Evolutionary conservation across 2,888 invertebrate species (phyloP).

Genomic region (Stenodera caucasica): DNA sequence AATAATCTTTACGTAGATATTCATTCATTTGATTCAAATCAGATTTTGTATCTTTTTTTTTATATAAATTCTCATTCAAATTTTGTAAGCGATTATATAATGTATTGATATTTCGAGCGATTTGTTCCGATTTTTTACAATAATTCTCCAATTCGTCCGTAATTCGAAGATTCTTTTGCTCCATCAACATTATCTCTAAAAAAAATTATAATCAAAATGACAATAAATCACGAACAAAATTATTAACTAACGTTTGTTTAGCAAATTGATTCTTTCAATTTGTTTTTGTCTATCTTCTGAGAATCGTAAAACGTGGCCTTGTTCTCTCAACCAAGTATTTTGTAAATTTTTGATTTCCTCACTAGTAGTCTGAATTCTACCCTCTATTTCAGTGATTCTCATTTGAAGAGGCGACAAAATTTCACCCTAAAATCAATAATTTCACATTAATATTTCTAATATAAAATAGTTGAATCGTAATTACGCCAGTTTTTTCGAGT

Average conservation of each 20-base stretch:
- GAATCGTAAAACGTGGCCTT: conserved; percentile 70
- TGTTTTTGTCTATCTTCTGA: conserved; percentile 70
- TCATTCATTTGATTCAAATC: conserved; percentile 61
- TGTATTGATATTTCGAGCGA: conserved; percentile 63
- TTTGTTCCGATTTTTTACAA: conserved; percentile 59
- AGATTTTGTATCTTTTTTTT: conserved; percentile 60
- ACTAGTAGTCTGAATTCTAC: conserved; percentile 63
- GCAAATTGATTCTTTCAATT: conserved; percentile 68
- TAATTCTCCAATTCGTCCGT: conserved; percentile 66
- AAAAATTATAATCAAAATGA: conserved; percentile 14
- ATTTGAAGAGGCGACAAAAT: conserved; percentile 61
- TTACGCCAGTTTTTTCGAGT: conserved; percentile 56
- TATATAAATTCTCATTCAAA: conserved; percentile 61
- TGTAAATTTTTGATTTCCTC: conserved; percentile 67
- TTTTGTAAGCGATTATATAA: conserved; percentile 65
- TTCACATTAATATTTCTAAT: too few relatives aligned
- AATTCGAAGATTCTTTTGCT: conserved; percentile 73
- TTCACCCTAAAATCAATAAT: conserved; percentile 49
- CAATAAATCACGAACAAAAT: conserved; percentile 6
- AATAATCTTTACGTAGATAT: conserved; percentile 58
- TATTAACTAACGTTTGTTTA: conserved; percentile 72
- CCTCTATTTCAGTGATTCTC: conserved; percentile 69
- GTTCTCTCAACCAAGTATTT: conserved; percentile 75
- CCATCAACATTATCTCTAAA: conserved; percentile 63
- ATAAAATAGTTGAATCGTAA: too few relatives aligned